Evolutionary conservation across 2,888 invertebrate genomes (phyloP).

Genomic region (Machimus rusticus): DNA sequence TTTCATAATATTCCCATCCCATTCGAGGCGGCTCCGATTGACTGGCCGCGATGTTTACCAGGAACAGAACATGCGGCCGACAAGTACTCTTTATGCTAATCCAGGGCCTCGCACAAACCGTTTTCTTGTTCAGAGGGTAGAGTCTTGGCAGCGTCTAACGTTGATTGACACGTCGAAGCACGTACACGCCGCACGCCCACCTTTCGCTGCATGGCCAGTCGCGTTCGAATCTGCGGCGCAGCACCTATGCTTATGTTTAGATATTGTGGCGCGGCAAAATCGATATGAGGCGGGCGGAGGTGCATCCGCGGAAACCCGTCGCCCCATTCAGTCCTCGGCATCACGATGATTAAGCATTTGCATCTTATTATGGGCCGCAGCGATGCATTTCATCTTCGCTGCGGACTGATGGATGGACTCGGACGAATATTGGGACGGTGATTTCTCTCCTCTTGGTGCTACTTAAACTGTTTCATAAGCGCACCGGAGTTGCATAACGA

Average conservation of each 20-base stretch:
- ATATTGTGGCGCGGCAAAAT: neutral
- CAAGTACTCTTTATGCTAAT: slow-evolving; percentile 37
- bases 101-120: slow-evolving; percentile 33
- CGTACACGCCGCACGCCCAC: slow-evolving; percentile 42
- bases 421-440: neutral
- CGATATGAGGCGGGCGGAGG: neutral
- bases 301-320: neutral
- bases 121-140: slow-evolving; percentile 42
- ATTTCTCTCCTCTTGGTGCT: neutral
- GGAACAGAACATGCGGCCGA: slow-evolving; percentile 15
- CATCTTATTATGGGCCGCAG: neutral
- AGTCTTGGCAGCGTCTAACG: slow-evolving; percentile 39
- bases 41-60: neutral
- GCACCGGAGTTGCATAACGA: neutral
- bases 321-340: neutral
- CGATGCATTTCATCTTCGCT: neutral
- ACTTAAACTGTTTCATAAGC: slow-evolving; percentile 3
- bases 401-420: neutral
- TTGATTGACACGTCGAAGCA: slow-evolving; percentile 45
- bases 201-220: neutral
- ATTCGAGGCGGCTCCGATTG: slow-evolving; percentile 7
- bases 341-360: slow-evolving; percentile 35
- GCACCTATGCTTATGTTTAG: neutral
- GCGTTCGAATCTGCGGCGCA: neutral
- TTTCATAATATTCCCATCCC: slow-evolving; percentile 12